These are phyloP conservation scores for Picathartes gymnocephalus DNA, from an alignment of 2,113 vertebrate genomes.

Conservation along the genomic window DNA sequence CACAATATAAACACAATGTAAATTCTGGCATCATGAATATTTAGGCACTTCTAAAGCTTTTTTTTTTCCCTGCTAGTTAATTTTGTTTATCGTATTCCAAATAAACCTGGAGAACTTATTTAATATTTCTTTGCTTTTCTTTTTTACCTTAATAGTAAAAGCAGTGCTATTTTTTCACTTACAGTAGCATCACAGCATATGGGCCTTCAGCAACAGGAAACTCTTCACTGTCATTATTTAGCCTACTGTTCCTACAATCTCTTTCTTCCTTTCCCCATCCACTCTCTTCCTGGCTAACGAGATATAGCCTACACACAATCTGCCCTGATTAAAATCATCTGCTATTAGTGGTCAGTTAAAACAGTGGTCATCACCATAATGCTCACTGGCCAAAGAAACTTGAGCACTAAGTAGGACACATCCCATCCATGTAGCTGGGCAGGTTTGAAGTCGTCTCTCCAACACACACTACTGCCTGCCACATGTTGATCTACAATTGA, in stretches of 20 bases:
- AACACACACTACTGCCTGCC: rapidly evolving
- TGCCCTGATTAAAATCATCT: constrained; percentile 21
- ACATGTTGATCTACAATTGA: not conserved
- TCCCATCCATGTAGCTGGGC: not conserved
- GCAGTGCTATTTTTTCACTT: not conserved
- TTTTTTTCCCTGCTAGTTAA: not conserved
- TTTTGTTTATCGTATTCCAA: not conserved
- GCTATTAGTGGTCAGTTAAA: not conserved
- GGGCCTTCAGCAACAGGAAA: not conserved
- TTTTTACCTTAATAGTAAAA: not conserved
- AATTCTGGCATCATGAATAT: constrained; percentile 12
- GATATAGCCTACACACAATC: not conserved
- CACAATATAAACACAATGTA: not conserved
- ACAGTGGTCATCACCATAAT: not conserved
- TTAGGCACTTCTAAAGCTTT: constrained; percentile 3
- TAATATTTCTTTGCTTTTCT: not conserved
- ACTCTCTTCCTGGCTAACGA: not conserved
- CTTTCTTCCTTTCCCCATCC: not conserved
- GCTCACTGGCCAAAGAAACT: not conserved
- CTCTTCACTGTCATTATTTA: not conserved
- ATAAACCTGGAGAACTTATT: not conserved
- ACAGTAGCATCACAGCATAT: not conserved
- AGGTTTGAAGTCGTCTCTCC: not conserved
- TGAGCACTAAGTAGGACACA: not conserved
- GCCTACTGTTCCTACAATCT: not conserved